Evolutionary conservation across 2,888 invertebrate species (phyloP), one percentile per base, ranked within the genome.

Genomic region (Acanthosoma haemorrhoidale): DNA sequence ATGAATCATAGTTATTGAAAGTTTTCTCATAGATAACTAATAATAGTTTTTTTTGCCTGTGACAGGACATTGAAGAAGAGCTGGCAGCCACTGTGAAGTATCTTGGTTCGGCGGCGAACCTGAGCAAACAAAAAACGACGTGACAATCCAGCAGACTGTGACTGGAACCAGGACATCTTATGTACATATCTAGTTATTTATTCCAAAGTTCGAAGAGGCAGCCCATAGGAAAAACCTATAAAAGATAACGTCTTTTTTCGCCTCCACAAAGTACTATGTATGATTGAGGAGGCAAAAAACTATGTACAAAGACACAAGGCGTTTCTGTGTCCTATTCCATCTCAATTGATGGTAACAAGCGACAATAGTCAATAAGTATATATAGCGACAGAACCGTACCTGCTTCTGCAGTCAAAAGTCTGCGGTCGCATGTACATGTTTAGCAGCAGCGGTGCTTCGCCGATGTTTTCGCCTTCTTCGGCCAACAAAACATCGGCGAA

Each of bases 81-180:
- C 39, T 71, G 11, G 43, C 68, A 15, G 73, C 73, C 3, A 68
- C 73, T 13, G 73, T 73, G 25, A 70, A 63, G 13, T 73, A 71
- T 41, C 59, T 73, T 3, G 73, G 73, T 2, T 71, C 72, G 2
- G 72, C 72, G 9, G 66, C 70, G 57, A 73, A 69, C 34, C 67
- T 73, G 13, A 66, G 71, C 25, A 60, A 63, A 25, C 6, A 21
- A 25, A 9, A 21, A 2, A 13, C 4, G 2, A 51, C 51, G 51
- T 51, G 51, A 51, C 25, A 2, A 25, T 18, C 21, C 25, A 25
- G 13, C n/a, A n/a, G n/a, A n/a, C 18, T 51, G 6, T 21, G 3
- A 21, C 51, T n/a, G 1, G 25, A 1, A 4, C 13, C n/a, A n/a
- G 9, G 9, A 16, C 18, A 16, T 5, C 25, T 13, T 25, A 25